phyloP scores from a whole-genome alignment of 92 coral and sea anemone genomes.

The Siderastrea radians region DNA sequence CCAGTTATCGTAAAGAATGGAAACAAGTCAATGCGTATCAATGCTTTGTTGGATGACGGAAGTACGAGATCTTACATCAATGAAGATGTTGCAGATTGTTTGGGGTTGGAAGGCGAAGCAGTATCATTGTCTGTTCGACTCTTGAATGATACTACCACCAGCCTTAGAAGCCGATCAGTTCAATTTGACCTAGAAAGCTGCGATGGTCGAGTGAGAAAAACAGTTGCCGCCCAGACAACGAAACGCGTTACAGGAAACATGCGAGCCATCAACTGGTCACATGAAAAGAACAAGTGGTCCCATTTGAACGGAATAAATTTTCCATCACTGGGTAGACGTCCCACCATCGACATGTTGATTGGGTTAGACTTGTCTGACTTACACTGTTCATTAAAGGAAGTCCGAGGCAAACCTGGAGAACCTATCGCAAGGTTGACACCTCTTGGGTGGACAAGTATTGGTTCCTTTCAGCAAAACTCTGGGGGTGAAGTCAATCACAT shows the following conservation, averaged over 20 bases:
- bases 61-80: constrained; percentile 52
- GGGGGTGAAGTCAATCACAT: not conserved
- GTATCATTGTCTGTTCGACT: constrained; percentile 10
- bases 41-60: constrained; percentile 53
- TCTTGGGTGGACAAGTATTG: too few relatives aligned
- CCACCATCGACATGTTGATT: constrained; percentile 48
- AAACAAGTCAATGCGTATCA: constrained; percentile 4
- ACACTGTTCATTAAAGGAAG: not conserved
- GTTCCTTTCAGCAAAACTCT: not conserved
- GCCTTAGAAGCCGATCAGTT: not conserved
- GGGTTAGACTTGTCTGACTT: constrained; percentile 36
- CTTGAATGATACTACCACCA: too few relatives aligned
- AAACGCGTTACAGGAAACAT: constrained; percentile 52
- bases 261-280: constrained; percentile 53
- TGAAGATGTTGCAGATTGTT: constrained; percentile 38
- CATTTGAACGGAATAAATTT: constrained; percentile 25
- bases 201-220: constrained; percentile 20
- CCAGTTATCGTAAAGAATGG: constrained; percentile 47
- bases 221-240: constrained; percentile 3
- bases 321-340: too few relatives aligned
- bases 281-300: constrained; percentile 39
- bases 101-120: constrained; percentile 29
- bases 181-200: constrained; percentile 14
- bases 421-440: not conserved
- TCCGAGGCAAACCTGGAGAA: not conserved